Conservation (phyloP, 2,113 vertebrate species). For the Ifrita kowaldi region DNA sequence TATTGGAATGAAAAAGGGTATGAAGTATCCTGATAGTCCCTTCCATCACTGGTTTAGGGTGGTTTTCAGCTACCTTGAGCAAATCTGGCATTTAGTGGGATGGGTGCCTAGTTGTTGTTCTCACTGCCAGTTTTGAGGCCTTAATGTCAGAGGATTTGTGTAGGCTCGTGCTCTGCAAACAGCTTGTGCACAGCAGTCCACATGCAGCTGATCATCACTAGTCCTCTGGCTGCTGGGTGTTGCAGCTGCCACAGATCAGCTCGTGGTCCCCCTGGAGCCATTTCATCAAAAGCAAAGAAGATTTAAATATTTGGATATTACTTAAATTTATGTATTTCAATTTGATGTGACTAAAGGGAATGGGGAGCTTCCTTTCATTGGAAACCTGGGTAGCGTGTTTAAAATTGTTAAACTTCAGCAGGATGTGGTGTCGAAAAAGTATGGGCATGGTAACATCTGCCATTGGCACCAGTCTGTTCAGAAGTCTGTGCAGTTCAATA, state of each 20-base stretch:
- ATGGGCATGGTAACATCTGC: neutral
- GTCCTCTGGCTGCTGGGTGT: neutral
- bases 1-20: neutral
- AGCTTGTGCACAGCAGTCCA: neutral
- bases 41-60: neutral
- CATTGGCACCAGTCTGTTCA: neutral
- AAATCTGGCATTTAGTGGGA: neutral
- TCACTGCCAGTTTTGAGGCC: neutral
- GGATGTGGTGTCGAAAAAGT: neutral
- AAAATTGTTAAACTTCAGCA: neutral
- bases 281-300: neutral
- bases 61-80: neutral
- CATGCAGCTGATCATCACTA: neutral
- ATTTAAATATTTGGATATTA: neutral
- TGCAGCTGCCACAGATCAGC: neutral
- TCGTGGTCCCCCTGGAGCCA: neutral
- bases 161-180: neutral
- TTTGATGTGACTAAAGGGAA: neutral
- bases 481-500: neutral
- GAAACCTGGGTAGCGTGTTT: neutral
- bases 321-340: neutral
- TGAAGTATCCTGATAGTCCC: neutral
- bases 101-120: neutral
- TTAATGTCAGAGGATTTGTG: neutral
- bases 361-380: neutral